phyloP scores from a whole-genome alignment of 2,888 invertebrate genomes.

The Nymphalis urticae region DNA sequence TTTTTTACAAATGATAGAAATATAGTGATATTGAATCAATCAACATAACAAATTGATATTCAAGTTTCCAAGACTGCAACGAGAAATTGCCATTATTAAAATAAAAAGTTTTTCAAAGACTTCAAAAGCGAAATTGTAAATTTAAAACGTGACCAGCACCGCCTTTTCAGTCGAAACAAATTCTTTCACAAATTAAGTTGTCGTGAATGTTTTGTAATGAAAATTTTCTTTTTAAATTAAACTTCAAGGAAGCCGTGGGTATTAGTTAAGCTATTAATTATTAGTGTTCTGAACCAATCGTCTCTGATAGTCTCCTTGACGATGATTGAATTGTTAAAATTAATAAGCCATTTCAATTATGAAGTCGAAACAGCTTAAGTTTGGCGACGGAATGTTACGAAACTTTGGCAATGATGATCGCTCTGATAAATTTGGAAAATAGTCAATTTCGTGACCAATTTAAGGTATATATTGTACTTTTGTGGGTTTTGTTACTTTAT shows the following conservation, averaged over 20 bases:
- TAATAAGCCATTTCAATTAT: conserved; percentile 10
- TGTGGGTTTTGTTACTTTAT: too few species aligned
- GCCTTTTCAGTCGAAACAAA: conserved; percentile 41
- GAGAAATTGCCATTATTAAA: conserved; percentile 17
- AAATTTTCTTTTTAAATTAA: conserved; percentile 40
- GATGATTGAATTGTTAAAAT: conserved; percentile 9
- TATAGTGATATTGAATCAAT: conserved; percentile 10
- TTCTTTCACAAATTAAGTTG: conserved; percentile 43
- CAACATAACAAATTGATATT: conserved; percentile 13
- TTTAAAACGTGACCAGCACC: conserved; percentile 41
- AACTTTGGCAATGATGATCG: conserved; percentile 7
- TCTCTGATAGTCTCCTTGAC: conserved; percentile 21
- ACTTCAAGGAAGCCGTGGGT: conserved; percentile 32
- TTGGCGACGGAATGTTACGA: background rate
- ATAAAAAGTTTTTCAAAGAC: conserved; percentile 29
- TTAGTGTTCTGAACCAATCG: conserved; percentile 33
- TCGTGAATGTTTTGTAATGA: conserved; percentile 37
- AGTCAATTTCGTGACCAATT: background rate
- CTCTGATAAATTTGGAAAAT: conserved; percentile 3
- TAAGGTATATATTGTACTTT: too few species aligned
- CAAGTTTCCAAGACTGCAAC: conserved; percentile 7
- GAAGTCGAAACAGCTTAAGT: conserved; percentile 1
- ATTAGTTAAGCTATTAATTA: conserved; percentile 36
- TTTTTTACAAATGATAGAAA: background rate
- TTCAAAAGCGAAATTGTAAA: conserved; percentile 39